phyloP scores from a whole-genome alignment of 1,140 invertebrate species.

The Eurosta solidaginis region DNA sequence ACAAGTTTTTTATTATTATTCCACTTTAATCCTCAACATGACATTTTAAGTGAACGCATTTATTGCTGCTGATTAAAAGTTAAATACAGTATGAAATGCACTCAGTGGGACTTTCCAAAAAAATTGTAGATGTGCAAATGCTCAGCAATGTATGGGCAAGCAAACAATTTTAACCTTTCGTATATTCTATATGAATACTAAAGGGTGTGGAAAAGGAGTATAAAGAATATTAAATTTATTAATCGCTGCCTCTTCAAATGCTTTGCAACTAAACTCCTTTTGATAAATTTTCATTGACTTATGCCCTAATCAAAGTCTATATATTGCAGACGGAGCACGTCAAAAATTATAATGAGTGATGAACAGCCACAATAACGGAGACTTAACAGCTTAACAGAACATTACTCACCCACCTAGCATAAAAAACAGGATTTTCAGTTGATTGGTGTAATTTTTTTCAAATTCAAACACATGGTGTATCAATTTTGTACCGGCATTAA shows the following conservation, averaged over 20 bases:
- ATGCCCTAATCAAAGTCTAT: not conserved
- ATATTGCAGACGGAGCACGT: not conserved
- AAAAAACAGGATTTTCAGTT: too few relatives aligned
- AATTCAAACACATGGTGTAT: too few relatives aligned
- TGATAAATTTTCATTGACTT: not conserved
- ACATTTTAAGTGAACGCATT: conserved; percentile 29
- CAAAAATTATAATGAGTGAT: not conserved
- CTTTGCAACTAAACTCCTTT: not conserved
- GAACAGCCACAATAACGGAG: not conserved
- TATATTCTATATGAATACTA: too few relatives aligned
- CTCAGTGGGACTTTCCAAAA: not conserved
- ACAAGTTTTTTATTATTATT: not conserved
- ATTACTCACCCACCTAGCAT: too few relatives aligned
- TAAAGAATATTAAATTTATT: too few relatives aligned
- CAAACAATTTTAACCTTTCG: too few relatives aligned
- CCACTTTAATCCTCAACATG: conserved; percentile 31
- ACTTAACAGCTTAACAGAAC: not conserved
- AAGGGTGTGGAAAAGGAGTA: too few relatives aligned
- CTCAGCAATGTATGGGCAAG: too few relatives aligned
- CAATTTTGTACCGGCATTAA: too few relatives aligned
- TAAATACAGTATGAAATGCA: conserved; percentile 29
- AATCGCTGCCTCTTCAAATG: too few relatives aligned
- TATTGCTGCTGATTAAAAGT: conserved; percentile 30
- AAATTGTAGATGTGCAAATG: too few relatives aligned
- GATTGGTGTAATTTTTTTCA: too few relatives aligned